Evolutionary conservation across 2,113 vertebrate species (phyloP).

Genomic region (Bettongia penicillata): DNA sequence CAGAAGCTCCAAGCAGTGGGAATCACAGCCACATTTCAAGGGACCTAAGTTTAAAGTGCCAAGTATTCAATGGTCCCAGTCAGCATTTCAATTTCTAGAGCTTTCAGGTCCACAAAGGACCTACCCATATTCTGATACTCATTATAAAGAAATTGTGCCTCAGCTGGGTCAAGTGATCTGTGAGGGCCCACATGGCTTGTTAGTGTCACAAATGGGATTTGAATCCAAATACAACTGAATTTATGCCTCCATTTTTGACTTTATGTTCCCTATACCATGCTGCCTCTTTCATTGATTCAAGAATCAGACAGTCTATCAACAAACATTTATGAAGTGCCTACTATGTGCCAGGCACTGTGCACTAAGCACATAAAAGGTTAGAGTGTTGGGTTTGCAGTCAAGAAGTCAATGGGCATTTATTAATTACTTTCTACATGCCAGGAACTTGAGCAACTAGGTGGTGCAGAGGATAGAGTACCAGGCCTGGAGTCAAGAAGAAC

Average conservation of each 20-base stretch:
- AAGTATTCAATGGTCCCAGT: not conserved
- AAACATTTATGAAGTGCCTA: not conserved
- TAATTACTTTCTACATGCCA: not conserved
- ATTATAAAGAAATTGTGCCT: not conserved
- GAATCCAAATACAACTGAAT: not conserved
- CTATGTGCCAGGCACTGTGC: not conserved
- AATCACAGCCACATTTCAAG: not conserved
- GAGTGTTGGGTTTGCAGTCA: not conserved
- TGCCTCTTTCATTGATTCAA: not conserved
- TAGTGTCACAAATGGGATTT: not conserved
- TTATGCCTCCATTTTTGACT: not conserved
- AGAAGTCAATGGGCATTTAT: not conserved
- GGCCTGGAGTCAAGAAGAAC: not conserved
- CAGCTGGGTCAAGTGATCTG: not conserved
- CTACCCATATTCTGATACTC: not conserved
- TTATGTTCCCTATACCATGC: not conserved
- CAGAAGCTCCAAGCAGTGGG: conserved; percentile 2
- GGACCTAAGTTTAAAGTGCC: not conserved
- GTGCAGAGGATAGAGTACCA: too few relatives aligned
- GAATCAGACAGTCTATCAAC: not conserved
- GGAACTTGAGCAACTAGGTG: not conserved
- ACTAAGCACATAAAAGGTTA: not conserved
- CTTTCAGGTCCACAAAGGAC: not conserved
- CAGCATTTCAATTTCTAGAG: not conserved
- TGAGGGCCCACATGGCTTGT: not conserved